Conservation (phyloP, 2,888 invertebrate genomes). For the Ischnus inquisitorius region DNA sequence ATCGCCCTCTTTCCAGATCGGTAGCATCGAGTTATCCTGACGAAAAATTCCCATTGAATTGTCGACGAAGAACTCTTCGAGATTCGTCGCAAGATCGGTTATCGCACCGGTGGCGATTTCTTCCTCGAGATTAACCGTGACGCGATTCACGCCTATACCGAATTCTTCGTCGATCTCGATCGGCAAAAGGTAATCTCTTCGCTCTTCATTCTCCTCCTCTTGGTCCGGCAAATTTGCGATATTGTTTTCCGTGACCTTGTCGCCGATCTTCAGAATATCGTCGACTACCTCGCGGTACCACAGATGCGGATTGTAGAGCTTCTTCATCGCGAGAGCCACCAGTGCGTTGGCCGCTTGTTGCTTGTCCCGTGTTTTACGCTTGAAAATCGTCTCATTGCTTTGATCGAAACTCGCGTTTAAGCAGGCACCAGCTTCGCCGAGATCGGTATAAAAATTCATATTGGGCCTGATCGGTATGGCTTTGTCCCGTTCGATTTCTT, state of each 20-base stretch:
- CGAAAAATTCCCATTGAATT: constrained; percentile 87
- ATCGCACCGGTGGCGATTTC: constrained; percentile 86
- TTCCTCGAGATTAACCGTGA: constrained; percentile 85
- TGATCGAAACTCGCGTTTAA: constrained; percentile 80
- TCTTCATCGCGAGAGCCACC: constrained; percentile 88
- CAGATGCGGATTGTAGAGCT: constrained; percentile 87
- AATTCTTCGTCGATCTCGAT: constrained; percentile 84
- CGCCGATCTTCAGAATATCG: constrained; percentile 86
- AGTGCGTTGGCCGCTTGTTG: constrained; percentile 88
- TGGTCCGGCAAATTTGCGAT: constrained; percentile 87
- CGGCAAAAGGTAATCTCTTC: constrained; percentile 85
- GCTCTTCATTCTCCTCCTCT: constrained; percentile 85
- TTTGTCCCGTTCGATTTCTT: constrained; percentile 80
- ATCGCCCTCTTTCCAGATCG: constrained; percentile 81
- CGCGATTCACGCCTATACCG: constrained; percentile 84
- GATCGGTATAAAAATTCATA: constrained; percentile 83
- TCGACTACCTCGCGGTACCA: constrained; percentile 88
- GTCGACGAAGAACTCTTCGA: constrained; percentile 87
- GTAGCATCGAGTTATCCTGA: constrained; percentile 82
- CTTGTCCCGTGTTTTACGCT: constrained; percentile 76
- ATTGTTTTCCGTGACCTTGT: constrained; percentile 85
- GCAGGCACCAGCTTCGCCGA: constrained; percentile 83
- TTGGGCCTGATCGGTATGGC: constrained; percentile 82
- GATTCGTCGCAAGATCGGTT: constrained; percentile 81
- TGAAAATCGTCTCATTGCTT: constrained; percentile 86